A percentile compares a stretch with the other conserved stretches of the same genome.
Conservation (phyloP, 2,113 vertebrate species). For the Elaphurus davidianus region DNA sequence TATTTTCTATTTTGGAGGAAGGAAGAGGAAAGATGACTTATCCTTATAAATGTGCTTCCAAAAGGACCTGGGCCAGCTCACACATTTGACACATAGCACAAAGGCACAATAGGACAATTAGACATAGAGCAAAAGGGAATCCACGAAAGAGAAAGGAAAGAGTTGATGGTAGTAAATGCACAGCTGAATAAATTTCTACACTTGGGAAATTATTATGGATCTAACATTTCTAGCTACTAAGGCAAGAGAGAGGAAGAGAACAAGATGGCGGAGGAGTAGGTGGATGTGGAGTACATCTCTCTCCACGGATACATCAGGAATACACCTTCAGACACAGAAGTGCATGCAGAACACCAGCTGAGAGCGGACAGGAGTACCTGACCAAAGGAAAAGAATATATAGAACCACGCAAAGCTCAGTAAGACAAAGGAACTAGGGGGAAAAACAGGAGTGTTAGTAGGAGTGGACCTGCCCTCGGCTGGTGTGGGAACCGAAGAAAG, state of each 20-base stretch:
- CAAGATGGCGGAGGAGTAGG: not conserved
- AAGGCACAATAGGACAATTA: not conserved
- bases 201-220: not conserved
- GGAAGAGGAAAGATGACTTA: constrained; percentile 6
- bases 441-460: not conserved
- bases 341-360: not conserved
- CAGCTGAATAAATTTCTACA: not conserved
- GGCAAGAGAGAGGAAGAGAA: not conserved
- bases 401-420: not conserved
- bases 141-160: not conserved
- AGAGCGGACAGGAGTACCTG: not conserved
- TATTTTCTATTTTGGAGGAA: constrained; percentile 33
- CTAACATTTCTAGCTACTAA: not conserved
- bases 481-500: not conserved
- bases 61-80: not conserved
- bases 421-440: not conserved
- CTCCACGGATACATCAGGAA: not conserved
- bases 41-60: constrained; percentile 5
- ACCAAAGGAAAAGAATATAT: not conserved
- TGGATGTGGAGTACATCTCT: not conserved
- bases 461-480: not conserved
- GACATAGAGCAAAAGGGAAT: not conserved
- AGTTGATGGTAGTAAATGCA: too few relatives aligned
- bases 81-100: not conserved
- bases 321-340: not conserved